Evolutionary conservation across 2,797 vertebrate genomes (phyloP).

Genomic region (Varecia variegata): DNA sequence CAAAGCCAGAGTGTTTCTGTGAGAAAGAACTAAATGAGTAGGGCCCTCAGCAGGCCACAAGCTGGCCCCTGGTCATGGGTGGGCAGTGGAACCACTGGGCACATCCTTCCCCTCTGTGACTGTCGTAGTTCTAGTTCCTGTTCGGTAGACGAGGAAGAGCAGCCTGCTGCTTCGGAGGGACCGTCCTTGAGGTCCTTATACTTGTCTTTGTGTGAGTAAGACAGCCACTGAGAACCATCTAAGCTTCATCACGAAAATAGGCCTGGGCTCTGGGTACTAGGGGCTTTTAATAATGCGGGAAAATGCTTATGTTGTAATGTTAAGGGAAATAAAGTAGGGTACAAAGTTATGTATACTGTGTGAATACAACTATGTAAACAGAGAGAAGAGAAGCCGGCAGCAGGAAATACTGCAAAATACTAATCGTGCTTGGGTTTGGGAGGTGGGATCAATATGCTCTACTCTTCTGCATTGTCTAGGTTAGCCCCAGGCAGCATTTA

Average conservation of each 20-base stretch:
- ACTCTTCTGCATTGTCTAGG: not conserved
- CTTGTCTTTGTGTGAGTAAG: not conserved
- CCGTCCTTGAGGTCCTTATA: not conserved
- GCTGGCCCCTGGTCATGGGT: rapidly evolving
- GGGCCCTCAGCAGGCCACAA: not conserved
- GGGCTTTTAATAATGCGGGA: not conserved
- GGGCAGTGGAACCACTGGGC: not conserved
- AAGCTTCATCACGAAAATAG: not conserved
- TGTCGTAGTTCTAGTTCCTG: not conserved
- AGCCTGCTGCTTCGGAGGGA: not conserved
- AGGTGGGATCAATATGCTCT: not conserved
- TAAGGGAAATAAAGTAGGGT: not conserved
- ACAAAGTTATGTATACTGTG: not conserved
- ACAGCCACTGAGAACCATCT: not conserved
- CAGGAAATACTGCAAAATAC: not conserved
- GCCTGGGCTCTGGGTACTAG: not conserved
- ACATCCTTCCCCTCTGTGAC: not conserved
- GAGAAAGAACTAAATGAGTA: not conserved
- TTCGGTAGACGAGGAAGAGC: not conserved
- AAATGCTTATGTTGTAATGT: not conserved
- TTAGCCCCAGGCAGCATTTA: not conserved
- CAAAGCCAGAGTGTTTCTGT: not conserved
- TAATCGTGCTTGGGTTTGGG: not conserved
- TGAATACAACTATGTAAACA: not conserved
- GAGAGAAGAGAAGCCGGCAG: not conserved